Base-by-base conservation (phyloP, 2,113 vertebrate species). In the Delphinus delphis region DNA sequence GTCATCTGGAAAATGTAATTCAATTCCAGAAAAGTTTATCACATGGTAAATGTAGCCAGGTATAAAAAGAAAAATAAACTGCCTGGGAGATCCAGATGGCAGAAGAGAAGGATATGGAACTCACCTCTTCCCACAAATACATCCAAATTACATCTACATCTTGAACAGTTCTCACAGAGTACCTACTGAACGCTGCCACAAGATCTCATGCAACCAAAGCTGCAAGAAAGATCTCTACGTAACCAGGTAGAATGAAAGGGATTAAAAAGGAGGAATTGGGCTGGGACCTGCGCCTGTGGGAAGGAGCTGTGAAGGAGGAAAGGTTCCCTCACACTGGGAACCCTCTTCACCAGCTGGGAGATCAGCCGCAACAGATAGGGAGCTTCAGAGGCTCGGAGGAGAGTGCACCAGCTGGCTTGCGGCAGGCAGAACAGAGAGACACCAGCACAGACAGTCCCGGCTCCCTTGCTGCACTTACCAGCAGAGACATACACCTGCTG, bases 1-100 rank as follows among this genome's bases (percentile, higher is more conserved):
- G 23, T 26, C 44, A 47, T 18, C 58, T 85, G 68, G 41, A 84
- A 91, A 88, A 88, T 5, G 53, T 23, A 80, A 82, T 73, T 95
- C 38, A n/a, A 76, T 92, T 96, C 13, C 44, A 89, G 67, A 71
- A 86, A 89, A 89, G 47, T 58, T 65, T 81, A 71, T 79, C 63
- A 67, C 17, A 26, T 50, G 15, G 20, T 44, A 93, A 62, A 13
- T 44, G 3, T 76, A 81, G 53, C 20, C 21, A 71, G 33, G 26
- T 67, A 58, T 41, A 91, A 36, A 86, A 91, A 80, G 8, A 50
- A 88, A 88, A 84, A 79, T n/a, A 79, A n/a, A 12, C 31, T 53
- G 44, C 33, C 47, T 53, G 47, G 18, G 76, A 79, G 47, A 55
- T n/a, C 76, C 53, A 79, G 31, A 79, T n/a, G 31, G 50, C 10